Evolutionary conservation across 2,797 vertebrate genomes (phyloP).

Genomic region (Syngnathus acus): DNA sequence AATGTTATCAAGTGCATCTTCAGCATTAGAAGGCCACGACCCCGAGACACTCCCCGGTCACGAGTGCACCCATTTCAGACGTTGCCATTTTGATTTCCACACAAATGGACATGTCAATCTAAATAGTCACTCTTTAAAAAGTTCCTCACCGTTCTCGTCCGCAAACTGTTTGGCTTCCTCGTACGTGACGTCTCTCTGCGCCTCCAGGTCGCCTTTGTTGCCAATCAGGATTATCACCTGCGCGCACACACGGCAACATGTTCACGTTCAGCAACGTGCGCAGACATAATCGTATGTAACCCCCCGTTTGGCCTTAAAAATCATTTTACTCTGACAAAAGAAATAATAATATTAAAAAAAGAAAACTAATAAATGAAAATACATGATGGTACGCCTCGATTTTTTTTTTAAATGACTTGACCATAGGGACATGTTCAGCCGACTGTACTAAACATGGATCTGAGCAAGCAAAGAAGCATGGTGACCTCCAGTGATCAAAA

Average conservation of each 20-base stretch:
- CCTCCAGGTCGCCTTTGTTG: slow-evolving; percentile 97
- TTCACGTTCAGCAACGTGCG: neutral
- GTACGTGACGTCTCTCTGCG: slow-evolving; percentile 96
- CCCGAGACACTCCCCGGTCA: neutral
- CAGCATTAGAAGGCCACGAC: neutral
- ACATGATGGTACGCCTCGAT: too few relatives aligned
- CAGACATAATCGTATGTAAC: neutral
- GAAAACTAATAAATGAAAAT: too few relatives aligned
- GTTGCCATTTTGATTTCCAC: neutral
- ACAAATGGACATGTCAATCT: slow-evolving; percentile 7
- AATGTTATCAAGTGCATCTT: too few relatives aligned
- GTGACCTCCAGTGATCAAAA: too few relatives aligned
- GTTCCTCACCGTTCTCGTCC: slow-evolving; percentile 88
- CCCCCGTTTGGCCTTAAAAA: too few relatives aligned
- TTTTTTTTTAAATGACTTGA: too few relatives aligned
- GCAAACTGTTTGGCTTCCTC: slow-evolving; percentile 99
- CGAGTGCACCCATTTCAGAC: neutral
- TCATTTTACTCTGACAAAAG: too few relatives aligned
- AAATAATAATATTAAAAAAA: too few relatives aligned
- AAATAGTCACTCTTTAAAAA: neutral
- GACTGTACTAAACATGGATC: too few relatives aligned
- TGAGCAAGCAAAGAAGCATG: too few relatives aligned
- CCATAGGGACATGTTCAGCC: too few relatives aligned
- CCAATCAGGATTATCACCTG: slow-evolving; percentile 99
- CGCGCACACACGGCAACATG: neutral